Base-by-base conservation (phyloP, 2,113 vertebrate genomes). In the Furnarius figulus region DNA sequence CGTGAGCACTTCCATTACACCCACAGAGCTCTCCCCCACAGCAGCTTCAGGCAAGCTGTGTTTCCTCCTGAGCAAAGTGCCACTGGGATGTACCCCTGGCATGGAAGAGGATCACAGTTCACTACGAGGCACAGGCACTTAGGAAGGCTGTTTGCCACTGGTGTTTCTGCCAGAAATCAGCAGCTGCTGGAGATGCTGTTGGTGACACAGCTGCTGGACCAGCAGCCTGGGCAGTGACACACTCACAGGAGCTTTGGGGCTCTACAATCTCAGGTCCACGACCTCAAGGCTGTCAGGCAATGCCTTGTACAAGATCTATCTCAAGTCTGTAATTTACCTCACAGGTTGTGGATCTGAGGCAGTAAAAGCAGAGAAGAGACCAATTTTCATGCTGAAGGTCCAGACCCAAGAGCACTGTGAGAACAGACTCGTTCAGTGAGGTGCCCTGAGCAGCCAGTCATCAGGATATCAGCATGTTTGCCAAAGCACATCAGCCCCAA, bases 401-500 rank as follows among this genome's bases (percentile, higher is more conserved):
- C 70, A 84, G 77, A 72, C 59, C 44, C 4, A 5, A 37, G 15
- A 70, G 20, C 19, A 6, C 31, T 84, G 44, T 67, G 47, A 61
- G 37, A 70, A 37, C 10, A 70, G 65, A 39, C 46, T n/a, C 68
- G 27, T 19, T 5, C 33, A 74, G 39, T 4, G 30, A 91, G 55
- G 39, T 17, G 31, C n/a, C 81, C 63, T 4, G 0, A 21, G 40
- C 44, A 63, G 78, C 52, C 89, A 65, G 42, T 6, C 49, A 37
- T 1, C 0, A 8, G 59, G 46, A 47, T 28, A 56, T 40, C n/a
- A 40, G 10, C 7, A 55, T 0, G 0, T 8, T 71, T 74, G 73
- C 75, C 62, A 52, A 78, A 49, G 53, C 63, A 33, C 39, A 81
- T 7, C 49, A 63, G 27, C 42, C 58, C 56, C 58, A 46, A 46